A percentile compares a stretch with the other conserved stretches of the same genome.
Evolutionary conservation across 2,888 invertebrate species (phyloP).

Genomic region (Hydraecia micacea): DNA sequence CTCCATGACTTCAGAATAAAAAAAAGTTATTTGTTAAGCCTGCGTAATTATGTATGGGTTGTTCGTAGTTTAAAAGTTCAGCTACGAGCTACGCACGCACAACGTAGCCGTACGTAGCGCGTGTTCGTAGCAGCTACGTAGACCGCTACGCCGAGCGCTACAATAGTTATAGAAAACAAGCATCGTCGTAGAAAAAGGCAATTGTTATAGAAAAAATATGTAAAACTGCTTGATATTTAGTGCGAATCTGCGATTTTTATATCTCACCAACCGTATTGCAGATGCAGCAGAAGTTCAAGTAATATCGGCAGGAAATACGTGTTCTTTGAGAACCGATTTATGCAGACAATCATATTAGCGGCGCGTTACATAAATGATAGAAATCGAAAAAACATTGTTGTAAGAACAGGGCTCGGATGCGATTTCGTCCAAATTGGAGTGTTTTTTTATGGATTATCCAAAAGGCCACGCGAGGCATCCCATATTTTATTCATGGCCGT

Average conservation of each 20-base stretch:
- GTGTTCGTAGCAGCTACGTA: no score
- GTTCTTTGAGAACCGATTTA: not conserved
- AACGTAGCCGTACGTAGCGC: not conserved
- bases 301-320: conserved; percentile 13
- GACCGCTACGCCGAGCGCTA: conserved; percentile 10
- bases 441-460: conserved; percentile 53
- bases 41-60: not conserved
- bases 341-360: conserved; percentile 11
- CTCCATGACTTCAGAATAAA: not conserved
- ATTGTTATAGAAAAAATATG: not conserved
- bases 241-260: conserved; percentile 24
- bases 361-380: conserved; percentile 29
- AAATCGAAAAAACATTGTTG: conserved; percentile 28
- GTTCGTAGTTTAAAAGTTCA: not conserved
- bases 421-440: conserved; percentile 47
- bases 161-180: not conserved
- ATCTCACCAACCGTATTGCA: conserved; percentile 5
- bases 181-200: conserved; percentile 9
- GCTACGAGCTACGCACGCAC: not conserved
- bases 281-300: conserved; percentile 22
- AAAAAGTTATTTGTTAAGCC: not conserved
- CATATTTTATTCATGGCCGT: conserved; percentile 64
- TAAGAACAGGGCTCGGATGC: conserved; percentile 13
- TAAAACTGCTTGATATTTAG: conserved; percentile 33
- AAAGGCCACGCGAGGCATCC: conserved; percentile 47